Base-by-base conservation (phyloP, 2,797 vertebrate genomes). In the Limnodromus scolopaceus region DNA sequence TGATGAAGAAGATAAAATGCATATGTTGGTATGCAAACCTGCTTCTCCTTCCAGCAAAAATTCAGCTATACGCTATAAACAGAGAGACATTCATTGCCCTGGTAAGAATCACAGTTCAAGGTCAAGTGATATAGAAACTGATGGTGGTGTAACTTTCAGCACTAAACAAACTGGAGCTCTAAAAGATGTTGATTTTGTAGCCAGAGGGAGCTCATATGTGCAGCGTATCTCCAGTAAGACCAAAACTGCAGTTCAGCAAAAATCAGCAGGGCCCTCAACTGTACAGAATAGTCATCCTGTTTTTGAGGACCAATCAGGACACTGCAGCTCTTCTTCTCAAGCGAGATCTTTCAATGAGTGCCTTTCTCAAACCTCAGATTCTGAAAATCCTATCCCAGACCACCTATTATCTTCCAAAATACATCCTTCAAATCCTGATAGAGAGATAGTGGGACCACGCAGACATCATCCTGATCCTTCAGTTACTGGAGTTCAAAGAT, bases 401-500 rank as follows among this genome's bases (percentile, higher is more conserved):
- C 24, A 55, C 2, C 28, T 36, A 20, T 84, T 27, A 1, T 80
- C 55, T 78, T 78, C 96, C 39, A 93, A 91, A 38, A 45, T 75
- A 6, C 23, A 41, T 24, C 71, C 80, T 68, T 69, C 95, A 16
- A 49, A 81, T 61, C 13, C 43, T 25, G 96, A 93, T 0, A 39
- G 81, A 66, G 97, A 92, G 36, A 61, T 24, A 10, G 55, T 49
- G 48, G 97, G 92, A 24, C 53, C 75, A 11, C 90, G 72, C 11
- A 91, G 78, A 34, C 36, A 17, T 41, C 93, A 92, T 22, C 57
- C 72, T 13, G 98, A 98, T 54, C 97, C 97, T 63, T 98, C 98
- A 1, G 98, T 99, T 34, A 99, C 99, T 0, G 99, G 99, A 13
- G 96, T 99, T 57, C 98, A 99, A 53, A 98, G 99, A 34, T 99